These are phyloP conservation scores for Drosophila atripex DNA, from an alignment of 2,888 invertebrate genomes.

Conservation along the genomic window DNA sequence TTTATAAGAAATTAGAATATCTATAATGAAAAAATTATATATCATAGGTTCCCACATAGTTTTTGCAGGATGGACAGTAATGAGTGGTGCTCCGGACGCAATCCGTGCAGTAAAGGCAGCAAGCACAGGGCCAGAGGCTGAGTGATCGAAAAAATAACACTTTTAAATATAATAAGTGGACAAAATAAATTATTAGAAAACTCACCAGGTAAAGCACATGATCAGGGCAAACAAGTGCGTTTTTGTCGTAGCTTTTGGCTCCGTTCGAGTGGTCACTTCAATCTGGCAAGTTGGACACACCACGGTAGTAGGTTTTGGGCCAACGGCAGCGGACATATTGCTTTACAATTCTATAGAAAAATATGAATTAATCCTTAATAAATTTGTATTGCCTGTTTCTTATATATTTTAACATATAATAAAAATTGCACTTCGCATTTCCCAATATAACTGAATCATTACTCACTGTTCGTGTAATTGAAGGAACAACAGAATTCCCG, in stretches of 20 bases:
- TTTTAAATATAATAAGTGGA: background rate
- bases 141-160: background rate
- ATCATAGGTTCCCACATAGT: conserved; percentile 85
- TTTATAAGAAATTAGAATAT: too few relatives aligned
- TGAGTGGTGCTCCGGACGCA: conserved; percentile 85
- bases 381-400: background rate
- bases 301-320: conserved; percentile 66
- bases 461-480: too few relatives aligned
- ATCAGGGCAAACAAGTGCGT: conserved; percentile 81
- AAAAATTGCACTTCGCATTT: background rate
- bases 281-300: conserved; percentile 84
- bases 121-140: conserved; percentile 85
- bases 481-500: too few relatives aligned
- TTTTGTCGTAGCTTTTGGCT: conserved; percentile 71
- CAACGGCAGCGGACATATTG: conserved; percentile 68
- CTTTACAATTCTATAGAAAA: background rate
- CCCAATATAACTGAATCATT: background rate
- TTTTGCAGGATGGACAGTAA: conserved; percentile 86
- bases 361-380: background rate
- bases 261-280: conserved; percentile 83
- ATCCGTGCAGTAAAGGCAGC: conserved; percentile 85
- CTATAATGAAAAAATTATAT: too few relatives aligned
- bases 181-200: too few relatives aligned
- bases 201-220: conserved; percentile 77
- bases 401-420: too few relatives aligned